These are phyloP conservation scores for Pseudochirops cupreus DNA, from an alignment of 2,797 vertebrate genomes.

Conservation along the genomic window DNA sequence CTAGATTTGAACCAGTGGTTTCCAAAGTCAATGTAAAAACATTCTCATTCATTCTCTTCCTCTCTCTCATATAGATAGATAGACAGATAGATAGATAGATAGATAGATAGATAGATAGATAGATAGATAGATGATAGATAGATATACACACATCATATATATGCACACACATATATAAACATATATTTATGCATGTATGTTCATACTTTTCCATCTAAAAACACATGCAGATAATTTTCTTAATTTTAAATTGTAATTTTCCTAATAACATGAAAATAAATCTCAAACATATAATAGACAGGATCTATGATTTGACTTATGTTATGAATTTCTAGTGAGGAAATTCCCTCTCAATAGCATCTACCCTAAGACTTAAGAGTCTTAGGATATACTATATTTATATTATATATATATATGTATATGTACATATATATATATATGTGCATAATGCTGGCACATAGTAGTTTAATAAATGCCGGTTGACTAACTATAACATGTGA, in stretches of 20 bases:
- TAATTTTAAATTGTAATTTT: background rate
- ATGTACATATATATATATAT: too few species aligned
- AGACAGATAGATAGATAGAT: too few species aligned
- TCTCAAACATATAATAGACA: background rate
- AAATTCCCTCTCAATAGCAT: background rate
- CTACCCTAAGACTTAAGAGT: background rate
- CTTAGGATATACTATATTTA: background rate
- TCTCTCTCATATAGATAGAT: background rate
- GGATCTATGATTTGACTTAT: background rate
- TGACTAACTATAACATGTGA: background rate
- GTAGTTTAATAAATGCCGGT: background rate
- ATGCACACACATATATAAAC: accelerated
- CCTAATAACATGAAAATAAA: background rate
- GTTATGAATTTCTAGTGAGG: background rate
- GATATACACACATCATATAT: background rate
- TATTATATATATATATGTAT: background rate
- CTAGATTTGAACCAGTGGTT: background rate
- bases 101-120: too few species aligned
- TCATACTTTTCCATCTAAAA: background rate
- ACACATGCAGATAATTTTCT: background rate
- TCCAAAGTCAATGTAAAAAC: background rate
- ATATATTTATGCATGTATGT: background rate
- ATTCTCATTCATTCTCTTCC: background rate
- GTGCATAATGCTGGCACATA: background rate
- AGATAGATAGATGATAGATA: too few species aligned